Evolutionary conservation across 2,113 vertebrate genomes (phyloP), one percentile per base, ranked within the genome.

Genomic region (Dasyornis broadbenti): DNA sequence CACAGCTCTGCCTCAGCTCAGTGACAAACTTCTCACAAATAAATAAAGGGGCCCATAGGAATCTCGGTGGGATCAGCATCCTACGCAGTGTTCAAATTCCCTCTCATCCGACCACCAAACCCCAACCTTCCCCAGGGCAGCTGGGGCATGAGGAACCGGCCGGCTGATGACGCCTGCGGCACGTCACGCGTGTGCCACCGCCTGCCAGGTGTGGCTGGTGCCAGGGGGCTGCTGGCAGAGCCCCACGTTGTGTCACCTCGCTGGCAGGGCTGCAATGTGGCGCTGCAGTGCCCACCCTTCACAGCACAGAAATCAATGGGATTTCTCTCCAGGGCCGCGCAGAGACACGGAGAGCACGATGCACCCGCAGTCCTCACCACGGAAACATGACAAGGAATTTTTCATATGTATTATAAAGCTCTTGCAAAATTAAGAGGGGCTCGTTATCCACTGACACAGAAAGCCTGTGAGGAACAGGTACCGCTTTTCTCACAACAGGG

Each of bases 101-200:
- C 47, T 76, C 52, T 40, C 30, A 49, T 20, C 56, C 13, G 12
- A 61, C 30, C 44, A 23, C n/a, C 52, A 61, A 77, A 65, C 6
- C 28, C 73, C 2, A 0, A 40, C 37, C 64, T 39, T 22, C 23
- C 18, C 15, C 14, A 0, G 20, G 21, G 4, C 0, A 0, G 10
- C 33, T 12, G 24, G 17, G 45, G 9, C 0, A 0, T 15, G 63
- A 86, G 42, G 85, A 64, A 57, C 68, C 15, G 0, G 0, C 54
- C 1, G 1, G 31, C 13, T 1, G 0, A 18, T 24, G 54, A 81
- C 0, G 0, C 79, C 63, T 40, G 73, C 3, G 4, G 61, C 50
- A 5, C 0, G 0, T 70, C 85, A 82, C 1, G 0, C 0, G 0
- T 3, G n/a, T 83, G 88, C 71, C 47, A 40, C 45, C 1, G 0